Base-by-base conservation (phyloP, 2,797 vertebrate genomes). In the Cygnus olor region DNA sequence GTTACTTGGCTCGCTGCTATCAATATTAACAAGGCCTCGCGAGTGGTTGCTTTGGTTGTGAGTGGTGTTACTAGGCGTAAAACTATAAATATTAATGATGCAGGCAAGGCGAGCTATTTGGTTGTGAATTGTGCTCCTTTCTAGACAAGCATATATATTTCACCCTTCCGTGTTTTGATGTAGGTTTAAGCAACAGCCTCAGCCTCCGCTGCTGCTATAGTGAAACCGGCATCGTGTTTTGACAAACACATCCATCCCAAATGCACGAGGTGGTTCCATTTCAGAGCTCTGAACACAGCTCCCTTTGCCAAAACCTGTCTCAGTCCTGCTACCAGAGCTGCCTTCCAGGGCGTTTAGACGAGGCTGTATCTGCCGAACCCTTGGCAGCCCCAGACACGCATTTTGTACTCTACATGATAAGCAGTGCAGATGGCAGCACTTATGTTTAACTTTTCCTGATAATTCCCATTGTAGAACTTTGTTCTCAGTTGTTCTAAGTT, bases 231-330 rank as follows among this genome's bases (percentile, higher is more conserved):
- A 14, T 9, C 2, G 7, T 80, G 14, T 93, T 97, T 93, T 96
- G 91, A 94, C 82, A 94, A 89, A 71, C 10, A 6, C 0, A 5
- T 78, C 80, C 81, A 85, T 44, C 65, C 68, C 58, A 66, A 82
- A 64, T 0, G 2, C 68, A 56, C 1, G 1, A 80, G 2, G 1
- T 51, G 40, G 56, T 82, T 94, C 80, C 34, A 71, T 85, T 87
- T 90, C 74, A 79, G 80, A 78, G n/a, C 61, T 80, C 61, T 74
- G 71, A 85, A 28, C 36, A 71, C 11, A 57, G 21, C 14, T 49
- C 49, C 76, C 25, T 57, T 66, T 94, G 83, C 68, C 89, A 96
- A 85, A 73, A 40, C n/a, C 74, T 94, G 73, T 66, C 89, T 79
- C 19, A 76, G 56, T 61, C 69, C 79, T 71, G 73, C n/a, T 28